Conservation (phyloP, 2,797 vertebrate genomes). For the Margarornis squamiger region DNA sequence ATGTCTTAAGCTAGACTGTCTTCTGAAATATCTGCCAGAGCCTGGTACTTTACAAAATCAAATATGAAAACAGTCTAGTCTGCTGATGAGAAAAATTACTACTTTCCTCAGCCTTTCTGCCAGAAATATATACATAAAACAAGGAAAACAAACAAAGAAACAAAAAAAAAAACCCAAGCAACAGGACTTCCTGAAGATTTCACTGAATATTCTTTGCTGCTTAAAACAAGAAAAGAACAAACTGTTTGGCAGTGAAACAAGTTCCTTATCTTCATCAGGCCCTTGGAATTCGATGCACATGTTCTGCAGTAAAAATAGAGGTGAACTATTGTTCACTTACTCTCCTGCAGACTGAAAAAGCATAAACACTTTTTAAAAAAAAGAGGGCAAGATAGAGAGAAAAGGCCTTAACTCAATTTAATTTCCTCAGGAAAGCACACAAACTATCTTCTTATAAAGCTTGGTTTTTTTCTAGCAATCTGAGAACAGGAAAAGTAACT, state of each 20-base stretch:
- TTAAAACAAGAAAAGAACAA: conserved; percentile 8
- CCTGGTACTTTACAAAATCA: not conserved
- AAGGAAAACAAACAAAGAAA: not conserved
- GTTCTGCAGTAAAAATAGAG: conserved; percentile 32
- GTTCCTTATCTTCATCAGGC: conserved; percentile 14
- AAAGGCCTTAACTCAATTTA: not conserved
- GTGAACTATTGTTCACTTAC: not conserved
- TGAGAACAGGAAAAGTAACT: not conserved
- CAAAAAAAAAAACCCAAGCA: not conserved
- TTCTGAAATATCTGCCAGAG: not conserved
- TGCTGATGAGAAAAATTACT: not conserved
- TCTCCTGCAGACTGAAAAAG: not conserved
- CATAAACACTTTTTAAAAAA: not conserved
- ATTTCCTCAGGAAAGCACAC: not conserved
- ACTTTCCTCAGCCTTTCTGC: not conserved
- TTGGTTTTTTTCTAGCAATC: not conserved
- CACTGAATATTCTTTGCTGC: not conserved
- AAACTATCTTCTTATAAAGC: not conserved
- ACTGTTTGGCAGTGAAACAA: not conserved
- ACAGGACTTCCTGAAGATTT: not conserved
- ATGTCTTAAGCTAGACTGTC: not conserved
- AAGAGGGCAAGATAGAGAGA: not conserved
- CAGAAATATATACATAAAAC: not conserved
- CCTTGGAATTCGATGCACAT: not conserved
- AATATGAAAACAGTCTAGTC: not conserved